These are phyloP conservation scores for Platysteira castanea DNA, from an alignment of 2,113 vertebrate genomes.

Conservation along the genomic window DNA sequence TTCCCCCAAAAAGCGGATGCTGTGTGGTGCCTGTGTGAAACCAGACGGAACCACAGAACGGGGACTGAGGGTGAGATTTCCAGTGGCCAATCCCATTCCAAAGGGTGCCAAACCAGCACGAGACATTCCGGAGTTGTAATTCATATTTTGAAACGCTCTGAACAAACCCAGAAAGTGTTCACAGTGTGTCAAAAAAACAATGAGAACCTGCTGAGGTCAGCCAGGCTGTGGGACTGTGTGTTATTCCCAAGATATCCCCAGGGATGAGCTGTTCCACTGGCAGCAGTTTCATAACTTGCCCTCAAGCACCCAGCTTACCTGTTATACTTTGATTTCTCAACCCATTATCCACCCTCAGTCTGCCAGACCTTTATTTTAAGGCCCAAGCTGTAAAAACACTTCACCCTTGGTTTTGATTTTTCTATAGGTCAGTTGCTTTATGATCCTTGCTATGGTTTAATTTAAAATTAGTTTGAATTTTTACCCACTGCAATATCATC, in stretches of 20 bases:
- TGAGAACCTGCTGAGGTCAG: rapidly evolving
- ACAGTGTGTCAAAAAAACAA: rapidly evolving
- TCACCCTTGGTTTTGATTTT: background rate
- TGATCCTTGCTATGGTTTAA: background rate
- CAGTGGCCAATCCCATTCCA: background rate
- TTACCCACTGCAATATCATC: background rate
- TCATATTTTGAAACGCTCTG: background rate
- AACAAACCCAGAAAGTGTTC: background rate
- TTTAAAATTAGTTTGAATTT: background rate
- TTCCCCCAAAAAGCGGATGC: background rate
- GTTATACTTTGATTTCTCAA: background rate
- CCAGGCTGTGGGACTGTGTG: rapidly evolving
- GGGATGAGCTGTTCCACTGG: background rate
- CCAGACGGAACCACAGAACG: background rate
- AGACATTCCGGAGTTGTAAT: background rate
- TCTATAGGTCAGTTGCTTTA: background rate
- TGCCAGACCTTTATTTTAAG: background rate
- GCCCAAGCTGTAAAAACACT: background rate
- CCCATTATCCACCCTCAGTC: background rate
- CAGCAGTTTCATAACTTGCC: background rate
- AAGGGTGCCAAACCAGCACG: background rate
- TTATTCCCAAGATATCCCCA: background rate
- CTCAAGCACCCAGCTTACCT: background rate
- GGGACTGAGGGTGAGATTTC: background rate
- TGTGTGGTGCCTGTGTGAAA: background rate